Conservation (phyloP, 2,113 vertebrate genomes). For the Myotis yumanensis region DNA sequence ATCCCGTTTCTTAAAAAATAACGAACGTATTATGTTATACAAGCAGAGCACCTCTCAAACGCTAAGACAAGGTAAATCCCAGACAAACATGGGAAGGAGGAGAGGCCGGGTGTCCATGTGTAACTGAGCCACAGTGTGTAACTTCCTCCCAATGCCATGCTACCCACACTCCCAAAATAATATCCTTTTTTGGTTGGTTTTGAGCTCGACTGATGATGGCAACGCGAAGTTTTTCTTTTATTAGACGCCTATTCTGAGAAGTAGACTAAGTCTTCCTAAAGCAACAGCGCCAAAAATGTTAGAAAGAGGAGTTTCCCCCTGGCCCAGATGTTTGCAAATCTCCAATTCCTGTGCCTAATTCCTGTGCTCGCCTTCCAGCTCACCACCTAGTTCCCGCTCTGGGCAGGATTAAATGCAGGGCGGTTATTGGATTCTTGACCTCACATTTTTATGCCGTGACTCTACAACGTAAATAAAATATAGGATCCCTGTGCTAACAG, state of each 20-base stretch:
- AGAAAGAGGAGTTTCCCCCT: not conserved
- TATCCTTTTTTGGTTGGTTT: not conserved
- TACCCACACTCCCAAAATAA: not conserved
- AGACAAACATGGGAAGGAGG: not conserved
- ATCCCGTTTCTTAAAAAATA: not conserved
- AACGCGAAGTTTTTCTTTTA: not conserved
- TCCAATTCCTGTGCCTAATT: not conserved
- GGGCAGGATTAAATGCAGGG: not conserved
- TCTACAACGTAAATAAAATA: not conserved
- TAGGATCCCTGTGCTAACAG: not conserved
- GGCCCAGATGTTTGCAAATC: not conserved
- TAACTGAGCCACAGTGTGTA: not conserved
- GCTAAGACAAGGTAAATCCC: not conserved
- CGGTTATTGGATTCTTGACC: not conserved
- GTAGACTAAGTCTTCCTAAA: not conserved
- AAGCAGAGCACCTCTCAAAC: not conserved
- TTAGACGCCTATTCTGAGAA: not conserved
- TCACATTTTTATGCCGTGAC: not conserved
- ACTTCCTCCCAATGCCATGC: not conserved
- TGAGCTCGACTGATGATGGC: not conserved
- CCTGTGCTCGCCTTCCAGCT: not conserved
- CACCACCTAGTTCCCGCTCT: not conserved
- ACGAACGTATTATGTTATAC: not conserved
- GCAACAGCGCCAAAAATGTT: not conserved
- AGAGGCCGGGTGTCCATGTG: accelerated